phyloP scores from a whole-genome alignment of 1,140 invertebrate genomes.

The Megalonaias nervosa region DNA sequence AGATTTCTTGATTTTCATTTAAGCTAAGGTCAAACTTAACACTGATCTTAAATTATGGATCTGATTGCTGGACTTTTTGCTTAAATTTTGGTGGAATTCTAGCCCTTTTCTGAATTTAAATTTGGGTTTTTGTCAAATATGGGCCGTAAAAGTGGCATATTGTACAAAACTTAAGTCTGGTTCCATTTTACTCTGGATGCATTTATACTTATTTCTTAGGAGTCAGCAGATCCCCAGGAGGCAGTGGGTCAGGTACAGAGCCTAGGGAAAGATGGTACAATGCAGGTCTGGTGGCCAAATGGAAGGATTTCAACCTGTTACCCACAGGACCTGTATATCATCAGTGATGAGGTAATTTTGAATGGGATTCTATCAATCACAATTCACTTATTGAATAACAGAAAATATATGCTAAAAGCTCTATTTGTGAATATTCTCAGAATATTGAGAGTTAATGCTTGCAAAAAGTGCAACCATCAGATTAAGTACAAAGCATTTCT shows the following conservation, averaged over 20 bases:
- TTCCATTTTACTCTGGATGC: background rate
- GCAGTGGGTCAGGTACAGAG: constrained; percentile 92
- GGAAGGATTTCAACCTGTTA: constrained; percentile 88
- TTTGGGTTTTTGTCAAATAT: background rate
- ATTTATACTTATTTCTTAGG: constrained; percentile 33
- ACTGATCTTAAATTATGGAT: no score
- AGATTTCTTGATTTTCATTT: no score
- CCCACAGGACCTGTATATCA: constrained; percentile 87
- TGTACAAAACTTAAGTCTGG: background rate
- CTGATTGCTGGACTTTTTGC: no score
- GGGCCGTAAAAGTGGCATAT: background rate
- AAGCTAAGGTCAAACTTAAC: no score
- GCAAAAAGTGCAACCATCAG: no score
- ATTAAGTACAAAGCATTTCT: no score
- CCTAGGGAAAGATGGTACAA: constrained; percentile 85
- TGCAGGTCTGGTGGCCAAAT: constrained; percentile 90
- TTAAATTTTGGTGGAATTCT: no score
- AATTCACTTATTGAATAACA: background rate
- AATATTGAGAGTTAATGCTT: no score
- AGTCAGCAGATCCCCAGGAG: constrained; percentile 47
- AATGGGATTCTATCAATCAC: background rate
- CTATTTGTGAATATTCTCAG: background rate
- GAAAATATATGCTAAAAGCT: background rate
- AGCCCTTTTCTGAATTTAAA: no score
- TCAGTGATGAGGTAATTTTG: constrained; percentile 60